Conservation (phyloP, 1,140 invertebrate species). For the Radopholus similis region DNA sequence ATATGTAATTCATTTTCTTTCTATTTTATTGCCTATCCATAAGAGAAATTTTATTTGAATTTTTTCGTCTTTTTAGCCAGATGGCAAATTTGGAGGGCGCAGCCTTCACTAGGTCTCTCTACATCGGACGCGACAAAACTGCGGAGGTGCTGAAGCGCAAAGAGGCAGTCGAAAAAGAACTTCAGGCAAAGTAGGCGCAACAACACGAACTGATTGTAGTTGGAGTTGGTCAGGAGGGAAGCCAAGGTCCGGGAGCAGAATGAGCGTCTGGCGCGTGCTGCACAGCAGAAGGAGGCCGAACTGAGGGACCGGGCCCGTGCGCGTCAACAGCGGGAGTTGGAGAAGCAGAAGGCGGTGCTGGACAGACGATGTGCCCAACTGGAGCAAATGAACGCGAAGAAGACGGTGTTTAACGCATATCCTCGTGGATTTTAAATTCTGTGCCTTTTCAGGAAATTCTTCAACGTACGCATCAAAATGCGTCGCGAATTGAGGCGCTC, state of each 20-base stretch:
- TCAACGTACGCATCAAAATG: constrained; percentile 33
- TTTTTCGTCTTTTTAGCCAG: constrained; percentile 1
- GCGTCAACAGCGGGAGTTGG: constrained; percentile 25
- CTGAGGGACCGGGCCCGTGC: constrained; percentile 15
- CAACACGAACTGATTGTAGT: no score
- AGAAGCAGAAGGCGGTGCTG: constrained; percentile 35
- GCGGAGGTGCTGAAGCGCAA: constrained; percentile 23
- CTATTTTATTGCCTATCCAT: neutral
- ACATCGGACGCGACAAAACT: constrained; percentile 33
- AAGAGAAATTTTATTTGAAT: neutral
- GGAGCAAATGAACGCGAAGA: constrained; percentile 32
- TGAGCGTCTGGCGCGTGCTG: constrained; percentile 25
- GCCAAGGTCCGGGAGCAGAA: constrained; percentile 37
- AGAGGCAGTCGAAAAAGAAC: constrained; percentile 31
- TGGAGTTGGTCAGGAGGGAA: constrained; percentile 29
- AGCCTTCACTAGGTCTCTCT: constrained; percentile 26
- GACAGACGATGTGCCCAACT: constrained; percentile 33
- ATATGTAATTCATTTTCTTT: constrained; percentile 13
- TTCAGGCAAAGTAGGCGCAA: constrained; percentile 21
- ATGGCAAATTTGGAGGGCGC: constrained; percentile 14
- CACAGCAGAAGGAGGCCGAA: constrained; percentile 30
- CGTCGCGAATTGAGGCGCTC: constrained; percentile 33
- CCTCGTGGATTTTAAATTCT: neutral
- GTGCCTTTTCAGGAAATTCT: constrained; percentile 40
- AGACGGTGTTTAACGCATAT: constrained; percentile 4